A percentile compares a stretch with the other conserved stretches of the same genome.
These are phyloP conservation scores for Hesperia comma DNA, from an alignment of 2,888 invertebrate species.

Conservation along the genomic window DNA sequence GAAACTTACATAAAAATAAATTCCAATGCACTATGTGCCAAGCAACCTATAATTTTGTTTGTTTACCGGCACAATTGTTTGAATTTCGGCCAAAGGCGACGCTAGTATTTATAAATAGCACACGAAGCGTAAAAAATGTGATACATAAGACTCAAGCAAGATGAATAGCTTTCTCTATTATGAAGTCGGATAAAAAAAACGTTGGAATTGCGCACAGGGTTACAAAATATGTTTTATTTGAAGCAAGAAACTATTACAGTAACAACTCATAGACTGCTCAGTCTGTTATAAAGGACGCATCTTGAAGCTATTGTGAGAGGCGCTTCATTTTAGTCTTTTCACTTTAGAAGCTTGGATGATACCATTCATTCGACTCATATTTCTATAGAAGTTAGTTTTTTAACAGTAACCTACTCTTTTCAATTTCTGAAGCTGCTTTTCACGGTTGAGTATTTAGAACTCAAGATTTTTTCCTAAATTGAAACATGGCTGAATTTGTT, in stretches of 20 bases:
- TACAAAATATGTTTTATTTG: neutral
- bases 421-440: slow-evolving; percentile 11
- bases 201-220: slow-evolving; percentile 1
- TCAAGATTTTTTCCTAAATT: neutral
- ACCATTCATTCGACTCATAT: slow-evolving; percentile 18
- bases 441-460: neutral
- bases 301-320: slow-evolving; percentile 8
- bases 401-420: slow-evolving; percentile 12
- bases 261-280: neutral
- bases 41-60: neutral
- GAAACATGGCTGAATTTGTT: neutral
- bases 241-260: slow-evolving; percentile 6
- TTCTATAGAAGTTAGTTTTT: slow-evolving; percentile 15
- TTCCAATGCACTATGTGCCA: neutral
- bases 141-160: neutral
- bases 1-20: too few relatives aligned
- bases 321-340: slow-evolving; percentile 24
- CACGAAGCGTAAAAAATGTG: neutral
- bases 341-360: slow-evolving; percentile 16
- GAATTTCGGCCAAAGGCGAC: too few relatives aligned
- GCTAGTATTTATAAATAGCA: neutral
- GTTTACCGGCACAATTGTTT: too few relatives aligned
- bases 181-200: neutral
- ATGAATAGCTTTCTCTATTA: neutral
- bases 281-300: slow-evolving; percentile 10